Conservation (phyloP, 2,888 invertebrate genomes). For the Spatulosminthurus flaviceps region DNA sequence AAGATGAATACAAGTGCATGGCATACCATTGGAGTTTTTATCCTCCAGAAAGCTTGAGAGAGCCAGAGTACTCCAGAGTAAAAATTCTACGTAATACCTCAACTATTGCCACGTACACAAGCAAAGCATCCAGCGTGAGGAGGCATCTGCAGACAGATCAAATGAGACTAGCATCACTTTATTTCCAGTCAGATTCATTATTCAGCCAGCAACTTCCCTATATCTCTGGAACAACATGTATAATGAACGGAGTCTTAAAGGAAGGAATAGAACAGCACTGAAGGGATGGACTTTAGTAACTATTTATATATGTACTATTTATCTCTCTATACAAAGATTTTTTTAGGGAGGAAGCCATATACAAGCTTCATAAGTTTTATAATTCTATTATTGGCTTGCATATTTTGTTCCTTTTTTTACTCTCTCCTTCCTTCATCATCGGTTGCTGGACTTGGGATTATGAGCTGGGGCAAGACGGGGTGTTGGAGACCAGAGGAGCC, state of each 20-base stretch:
- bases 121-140: background rate
- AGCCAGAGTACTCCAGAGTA: too few species aligned
- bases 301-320: too few species aligned
- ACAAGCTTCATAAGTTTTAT: background rate
- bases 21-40: too few species aligned
- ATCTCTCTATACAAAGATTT: too few species aligned
- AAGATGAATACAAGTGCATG: too few species aligned
- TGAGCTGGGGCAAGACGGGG: background rate
- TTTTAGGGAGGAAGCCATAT: background rate
- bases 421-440: too few species aligned
- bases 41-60: too few species aligned
- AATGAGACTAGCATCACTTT: conserved; percentile 23
- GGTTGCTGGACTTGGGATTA: too few species aligned
- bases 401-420: too few species aligned
- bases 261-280: too few species aligned
- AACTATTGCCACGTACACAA: background rate
- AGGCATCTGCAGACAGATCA: conserved; percentile 6
- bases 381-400: conserved; percentile 14
- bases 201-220: background rate
- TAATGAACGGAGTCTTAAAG: too few species aligned
- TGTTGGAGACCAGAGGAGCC: conserved; percentile 42
- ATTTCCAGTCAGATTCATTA: conserved; percentile 20
- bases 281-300: background rate
- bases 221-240: background rate
- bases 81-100: background rate